These are phyloP conservation scores for Cherax destructor DNA, from an alignment of 1,140 invertebrate species.

Conservation along the genomic window DNA sequence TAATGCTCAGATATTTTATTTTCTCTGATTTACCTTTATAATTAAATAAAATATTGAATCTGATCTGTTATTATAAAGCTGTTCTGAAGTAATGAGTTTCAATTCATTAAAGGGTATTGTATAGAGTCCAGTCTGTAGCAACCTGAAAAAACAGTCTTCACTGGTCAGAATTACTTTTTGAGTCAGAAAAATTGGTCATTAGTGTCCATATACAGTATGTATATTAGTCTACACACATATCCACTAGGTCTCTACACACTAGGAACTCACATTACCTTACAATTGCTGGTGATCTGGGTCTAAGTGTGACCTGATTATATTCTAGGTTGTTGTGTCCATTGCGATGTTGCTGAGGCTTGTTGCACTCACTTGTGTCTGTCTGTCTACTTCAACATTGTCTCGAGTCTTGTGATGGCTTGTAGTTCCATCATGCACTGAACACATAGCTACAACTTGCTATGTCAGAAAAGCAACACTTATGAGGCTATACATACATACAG, in stretches of 20 bases:
- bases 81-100: not conserved
- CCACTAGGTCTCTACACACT: not conserved
- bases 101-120: not conserved
- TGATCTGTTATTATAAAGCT: too few relatives aligned
- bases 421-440: conserved; percentile 64
- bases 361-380: conserved; percentile 57
- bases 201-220: not conserved
- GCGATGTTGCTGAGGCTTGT: conserved; percentile 38
- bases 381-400: conserved; percentile 64
- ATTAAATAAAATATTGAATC: too few relatives aligned
- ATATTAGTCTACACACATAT: not conserved
- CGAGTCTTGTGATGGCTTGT: conserved; percentile 63
- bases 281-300: conserved; percentile 27
- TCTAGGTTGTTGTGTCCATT: conserved; percentile 42
- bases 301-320: conserved; percentile 54
- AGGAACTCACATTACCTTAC: conserved; percentile 55
- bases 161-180: not conserved
- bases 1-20: too few relatives aligned
- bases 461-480: conserved; percentile 63
- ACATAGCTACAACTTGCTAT: conserved; percentile 62
- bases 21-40: too few relatives aligned
- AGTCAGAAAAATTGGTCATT: not conserved
- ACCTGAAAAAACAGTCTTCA: not conserved
- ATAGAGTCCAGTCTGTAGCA: not conserved
- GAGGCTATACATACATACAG: conserved; percentile 36